phyloP scores from a whole-genome alignment of 2,113 vertebrate genomes.

The Periophthalmus modestus region DNA sequence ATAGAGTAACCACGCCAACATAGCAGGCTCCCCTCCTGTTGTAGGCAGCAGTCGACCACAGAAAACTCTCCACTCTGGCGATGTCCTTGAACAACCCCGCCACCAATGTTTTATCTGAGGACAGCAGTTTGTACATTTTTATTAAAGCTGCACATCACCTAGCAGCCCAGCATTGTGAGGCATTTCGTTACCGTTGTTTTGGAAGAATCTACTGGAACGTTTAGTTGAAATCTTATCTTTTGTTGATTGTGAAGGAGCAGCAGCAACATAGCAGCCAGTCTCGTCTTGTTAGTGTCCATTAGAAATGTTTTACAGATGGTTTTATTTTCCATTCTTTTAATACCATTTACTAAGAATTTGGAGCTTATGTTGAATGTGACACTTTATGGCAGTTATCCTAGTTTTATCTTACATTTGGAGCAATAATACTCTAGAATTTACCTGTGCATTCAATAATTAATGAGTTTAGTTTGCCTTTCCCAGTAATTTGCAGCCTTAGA shows the following conservation, averaged over 20 bases:
- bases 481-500: background rate
- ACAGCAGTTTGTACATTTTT: conserved; percentile 21
- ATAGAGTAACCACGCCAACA: conserved; percentile 16
- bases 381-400: no score
- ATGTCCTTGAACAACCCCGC: conserved; percentile 42
- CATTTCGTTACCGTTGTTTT: conserved; percentile 1
- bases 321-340: background rate
- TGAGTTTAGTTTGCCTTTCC: background rate
- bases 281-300: no score
- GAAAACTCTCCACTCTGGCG: conserved; percentile 35
- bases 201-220: background rate
- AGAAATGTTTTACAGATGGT: no score
- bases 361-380: no score
- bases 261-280: no score
- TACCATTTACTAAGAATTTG: background rate
- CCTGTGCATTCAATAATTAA: no score
- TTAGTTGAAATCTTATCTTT: background rate
- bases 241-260: background rate
- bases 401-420: no score
- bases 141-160: conserved; percentile 18
- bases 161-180: background rate
- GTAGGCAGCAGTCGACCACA: conserved; percentile 16
- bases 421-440: no score
- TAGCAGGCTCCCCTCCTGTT: conserved; percentile 23
- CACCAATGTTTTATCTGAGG: conserved; percentile 21